Percentiles rank a stretch among this genome's conserved stretches.
Evolutionary conservation across 2,888 invertebrate species (phyloP).

Genomic region (Thereva unica): DNA sequence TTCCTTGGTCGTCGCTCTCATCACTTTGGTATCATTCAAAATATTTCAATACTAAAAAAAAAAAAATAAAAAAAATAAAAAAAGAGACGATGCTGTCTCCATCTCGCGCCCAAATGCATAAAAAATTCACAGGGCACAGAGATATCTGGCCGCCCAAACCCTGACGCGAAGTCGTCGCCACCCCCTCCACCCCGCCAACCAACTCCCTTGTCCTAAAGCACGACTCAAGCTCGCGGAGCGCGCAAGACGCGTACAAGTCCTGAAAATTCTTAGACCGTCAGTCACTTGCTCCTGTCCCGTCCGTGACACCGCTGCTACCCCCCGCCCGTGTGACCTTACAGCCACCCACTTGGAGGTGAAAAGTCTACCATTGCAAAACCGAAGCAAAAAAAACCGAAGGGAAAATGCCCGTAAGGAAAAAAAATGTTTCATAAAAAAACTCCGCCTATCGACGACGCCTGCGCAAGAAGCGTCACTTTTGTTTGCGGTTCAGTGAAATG

Average conservation of each 20-base stretch:
- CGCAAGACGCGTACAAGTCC: constrained; percentile 30
- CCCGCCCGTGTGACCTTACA: constrained; percentile 17
- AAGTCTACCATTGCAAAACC: constrained; percentile 13
- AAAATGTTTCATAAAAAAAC: constrained; percentile 35
- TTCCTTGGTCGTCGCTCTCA: constrained; percentile 6
- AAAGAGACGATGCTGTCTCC: constrained; percentile 9
- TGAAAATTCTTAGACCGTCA: constrained; percentile 24
- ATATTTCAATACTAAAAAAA: constrained; percentile 7
- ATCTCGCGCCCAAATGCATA: constrained; percentile 30
- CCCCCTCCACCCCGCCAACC: constrained; percentile 6
- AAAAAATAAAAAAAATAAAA: too few species aligned
- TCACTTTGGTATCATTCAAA: constrained; percentile 16
- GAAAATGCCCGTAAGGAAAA: constrained; percentile 33
- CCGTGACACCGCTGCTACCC: constrained; percentile 9
- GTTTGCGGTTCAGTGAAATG: neutral
- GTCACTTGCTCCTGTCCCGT: constrained; percentile 21
- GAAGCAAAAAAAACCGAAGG: constrained; percentile 25
- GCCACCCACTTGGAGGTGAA: constrained; percentile 8
- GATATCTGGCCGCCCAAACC: constrained; percentile 20
- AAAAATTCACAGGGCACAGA: constrained; percentile 26
- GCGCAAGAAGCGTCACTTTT: constrained; percentile 33
- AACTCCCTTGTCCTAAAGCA: neutral
- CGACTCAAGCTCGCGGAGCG: constrained; percentile 6
- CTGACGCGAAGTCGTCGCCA: constrained; percentile 4
- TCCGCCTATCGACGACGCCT: constrained; percentile 41